Conservation (phyloP, 2,113 vertebrate genomes). For the Hepsetus odoe region DNA sequence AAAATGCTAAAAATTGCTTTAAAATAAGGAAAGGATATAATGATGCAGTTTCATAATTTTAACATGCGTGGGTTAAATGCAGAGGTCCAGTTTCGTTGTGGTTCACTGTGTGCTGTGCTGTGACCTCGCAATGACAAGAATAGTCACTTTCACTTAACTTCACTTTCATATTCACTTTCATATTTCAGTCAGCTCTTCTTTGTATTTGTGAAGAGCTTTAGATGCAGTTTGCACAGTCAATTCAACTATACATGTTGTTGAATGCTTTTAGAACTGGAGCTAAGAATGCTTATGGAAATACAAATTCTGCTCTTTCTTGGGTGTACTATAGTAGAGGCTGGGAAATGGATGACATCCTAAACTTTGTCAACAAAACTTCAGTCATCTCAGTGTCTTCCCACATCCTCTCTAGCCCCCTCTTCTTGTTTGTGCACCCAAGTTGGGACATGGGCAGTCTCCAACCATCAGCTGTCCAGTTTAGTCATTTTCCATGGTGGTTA, state of each 20-base stretch:
- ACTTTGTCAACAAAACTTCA: conserved; percentile 40
- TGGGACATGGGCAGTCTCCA: conserved; percentile 24
- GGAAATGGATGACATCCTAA: conserved; percentile 26
- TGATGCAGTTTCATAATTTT: too few relatives aligned
- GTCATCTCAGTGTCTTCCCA: conserved; percentile 21
- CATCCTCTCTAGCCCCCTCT: conserved; percentile 30
- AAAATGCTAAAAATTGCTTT: conserved; percentile 18
- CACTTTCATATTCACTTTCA: too few relatives aligned
- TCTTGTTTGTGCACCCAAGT: conserved; percentile 23
- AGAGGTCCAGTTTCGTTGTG: too few relatives aligned
- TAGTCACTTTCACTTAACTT: neutral
- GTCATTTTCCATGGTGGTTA: conserved; percentile 48
- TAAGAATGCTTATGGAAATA: too few relatives aligned
- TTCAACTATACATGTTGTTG: neutral
- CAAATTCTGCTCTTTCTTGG: neutral
- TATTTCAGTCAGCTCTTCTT: neutral
- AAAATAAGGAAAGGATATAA: too few relatives aligned
- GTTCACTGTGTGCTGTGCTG: too few relatives aligned
- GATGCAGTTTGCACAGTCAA: neutral
- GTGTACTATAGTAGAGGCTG: conserved; percentile 5
- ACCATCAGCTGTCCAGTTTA: conserved; percentile 18
- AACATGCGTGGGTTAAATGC: too few relatives aligned
- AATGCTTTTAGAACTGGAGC: neutral
- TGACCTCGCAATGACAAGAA: too few relatives aligned
- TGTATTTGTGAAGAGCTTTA: too few relatives aligned